Evolutionary conservation across 2,888 invertebrate species (phyloP).

Genomic region (Herminia tarsipennalis): DNA sequence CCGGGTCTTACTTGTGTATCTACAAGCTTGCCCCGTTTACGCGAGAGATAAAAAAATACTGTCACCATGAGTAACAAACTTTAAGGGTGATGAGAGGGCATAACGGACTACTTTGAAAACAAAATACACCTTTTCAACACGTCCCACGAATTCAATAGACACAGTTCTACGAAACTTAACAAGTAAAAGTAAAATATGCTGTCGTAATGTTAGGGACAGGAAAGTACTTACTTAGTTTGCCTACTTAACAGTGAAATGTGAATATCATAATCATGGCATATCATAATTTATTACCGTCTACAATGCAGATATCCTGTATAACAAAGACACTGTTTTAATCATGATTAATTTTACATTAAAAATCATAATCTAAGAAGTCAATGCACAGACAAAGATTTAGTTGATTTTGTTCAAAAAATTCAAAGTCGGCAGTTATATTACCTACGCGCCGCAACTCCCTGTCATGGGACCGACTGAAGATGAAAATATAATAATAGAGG

Average conservation of each 20-base stretch:
- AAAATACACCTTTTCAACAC: constrained; percentile 37
- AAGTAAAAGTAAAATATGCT: constrained; percentile 18
- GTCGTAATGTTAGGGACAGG: not conserved
- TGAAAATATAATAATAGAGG: constrained; percentile 86
- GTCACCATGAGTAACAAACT: constrained; percentile 50
- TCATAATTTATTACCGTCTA: too few species aligned
- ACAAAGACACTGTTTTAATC: too few species aligned
- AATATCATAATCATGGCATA: too few species aligned
- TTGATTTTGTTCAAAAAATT: constrained; percentile 54
- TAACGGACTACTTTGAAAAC: constrained; percentile 40
- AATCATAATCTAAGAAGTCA: not conserved
- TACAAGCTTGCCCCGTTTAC: constrained; percentile 39
- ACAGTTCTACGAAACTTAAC: constrained; percentile 29
- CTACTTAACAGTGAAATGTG: too few species aligned
- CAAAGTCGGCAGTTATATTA: constrained; percentile 55
- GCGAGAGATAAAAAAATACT: constrained; percentile 43
- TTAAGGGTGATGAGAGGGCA: constrained; percentile 40
- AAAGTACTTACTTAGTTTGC: not conserved
- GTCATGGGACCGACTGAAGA: constrained; percentile 79
- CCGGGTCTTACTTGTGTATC: constrained; percentile 41
- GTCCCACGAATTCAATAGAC: constrained; percentile 33
- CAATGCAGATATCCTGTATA: too few species aligned
- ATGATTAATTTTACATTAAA: not conserved
- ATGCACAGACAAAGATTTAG: not conserved
- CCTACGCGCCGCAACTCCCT: constrained; percentile 65